Base-by-base conservation (phyloP, 2,888 invertebrate genomes). In the Apotomis betuletana region DNA sequence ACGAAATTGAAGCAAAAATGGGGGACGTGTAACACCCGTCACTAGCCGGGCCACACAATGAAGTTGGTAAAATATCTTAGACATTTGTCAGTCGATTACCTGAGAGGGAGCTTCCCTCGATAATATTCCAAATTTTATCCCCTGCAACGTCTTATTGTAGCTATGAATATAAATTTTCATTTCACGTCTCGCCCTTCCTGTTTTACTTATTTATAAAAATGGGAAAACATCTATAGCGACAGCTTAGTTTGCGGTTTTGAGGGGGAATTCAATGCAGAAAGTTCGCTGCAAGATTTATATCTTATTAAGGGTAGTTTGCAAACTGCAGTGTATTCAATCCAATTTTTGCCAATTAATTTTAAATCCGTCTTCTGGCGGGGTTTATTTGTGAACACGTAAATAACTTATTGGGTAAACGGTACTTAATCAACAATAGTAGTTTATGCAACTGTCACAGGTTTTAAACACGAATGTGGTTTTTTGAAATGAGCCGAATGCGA, bases 1-100 rank as follows among this genome's bases (percentile, higher is more conserved):
- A 72, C 57, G 36, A 51, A 61, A 51, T 62, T 61, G 65, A 64
- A 52, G 67, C 64, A 77, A 70, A 77, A 78, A 79, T 70, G 75
- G 74, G 76, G 78, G 76, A 74, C 75, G 75, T 62, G 57, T 57
- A 76, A 67, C 54, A 73, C 57, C 69, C 79, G 80, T 79, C 80
- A 82, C 83, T 84, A 84, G 83, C 82, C 79, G 77, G 75, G 80
- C 85, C 85, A 81, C 86, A 80, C 89, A 90, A 92, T 92, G 90
- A 92, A 92, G 90, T 91, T 86, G 85, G 89, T 89, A 87, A 90
- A 91, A 91, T 90, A 92, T 92, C 88, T 88, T 75, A 90, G 88
- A 91, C 91, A 91, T 92, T 92, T 92, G 90, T 92, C 91, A 92
- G 91, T 87, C 90, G 90, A 92, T 92, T 93, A 93, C 92, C 88